These are phyloP conservation scores for Episyrphus balteatus DNA, from an alignment of 1,140 invertebrate genomes.

Conservation along the genomic window DNA sequence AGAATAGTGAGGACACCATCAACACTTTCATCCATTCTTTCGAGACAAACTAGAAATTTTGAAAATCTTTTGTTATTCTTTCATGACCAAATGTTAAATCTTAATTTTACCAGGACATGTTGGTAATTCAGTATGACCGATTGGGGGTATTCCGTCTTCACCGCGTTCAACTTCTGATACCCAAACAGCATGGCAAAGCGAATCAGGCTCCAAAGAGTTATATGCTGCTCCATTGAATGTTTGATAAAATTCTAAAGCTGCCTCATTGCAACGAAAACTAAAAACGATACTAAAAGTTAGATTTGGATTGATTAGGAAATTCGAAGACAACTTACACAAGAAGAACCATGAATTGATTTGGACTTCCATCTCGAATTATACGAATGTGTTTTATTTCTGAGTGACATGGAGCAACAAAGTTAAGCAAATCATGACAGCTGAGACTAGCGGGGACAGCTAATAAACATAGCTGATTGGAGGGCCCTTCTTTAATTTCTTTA, in stretches of 20 bases:
- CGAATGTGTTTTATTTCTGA: constrained; percentile 81
- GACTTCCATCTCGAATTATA: constrained; percentile 74
- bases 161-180: constrained; percentile 84
- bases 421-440: constrained; percentile 85
- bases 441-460: constrained; percentile 85
- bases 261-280: constrained; percentile 53
- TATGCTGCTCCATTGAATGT: constrained; percentile 87
- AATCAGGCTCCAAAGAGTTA: constrained; percentile 84
- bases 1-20: constrained; percentile 95
- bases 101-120: constrained; percentile 65
- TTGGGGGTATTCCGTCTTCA: constrained; percentile 53
- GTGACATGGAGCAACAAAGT: constrained; percentile 90
- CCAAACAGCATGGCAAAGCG: constrained; percentile 87
- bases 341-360: constrained; percentile 96
- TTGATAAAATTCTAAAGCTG: constrained; percentile 84
- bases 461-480: constrained; percentile 74
- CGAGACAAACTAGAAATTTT: constrained; percentile 43
- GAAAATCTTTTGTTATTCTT: not conserved
- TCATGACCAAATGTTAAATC: not conserved
- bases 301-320: not conserved
- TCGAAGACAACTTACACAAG: constrained; percentile 53
- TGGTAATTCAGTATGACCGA: constrained; percentile 88
- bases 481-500: constrained; percentile 55
- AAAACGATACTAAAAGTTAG: constrained; percentile 2
- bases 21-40: constrained; percentile 96